Evolutionary conservation across 1,140 invertebrate genomes (phyloP).

Genomic region (Lordiphosa mommai): DNA sequence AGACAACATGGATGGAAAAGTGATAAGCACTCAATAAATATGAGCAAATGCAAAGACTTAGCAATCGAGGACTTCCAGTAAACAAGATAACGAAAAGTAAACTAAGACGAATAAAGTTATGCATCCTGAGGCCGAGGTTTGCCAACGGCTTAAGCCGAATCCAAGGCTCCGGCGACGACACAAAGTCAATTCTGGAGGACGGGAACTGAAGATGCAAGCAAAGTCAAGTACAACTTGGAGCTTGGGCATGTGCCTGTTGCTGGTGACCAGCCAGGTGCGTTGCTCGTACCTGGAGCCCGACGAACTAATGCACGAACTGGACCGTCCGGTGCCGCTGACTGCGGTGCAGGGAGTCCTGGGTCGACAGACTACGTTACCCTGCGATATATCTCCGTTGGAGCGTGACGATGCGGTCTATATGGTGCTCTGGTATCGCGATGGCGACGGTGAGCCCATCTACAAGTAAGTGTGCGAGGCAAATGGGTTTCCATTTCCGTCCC

Average conservation of each 20-base stretch:
- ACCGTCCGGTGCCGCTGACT: conserved; percentile 85
- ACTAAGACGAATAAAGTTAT: conserved; percentile 24
- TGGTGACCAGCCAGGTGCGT: conserved; percentile 15
- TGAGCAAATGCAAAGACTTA: conserved; percentile 43
- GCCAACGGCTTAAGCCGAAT: conserved; percentile 22
- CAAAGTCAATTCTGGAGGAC: neutral
- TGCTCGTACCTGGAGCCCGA: conserved; percentile 71
- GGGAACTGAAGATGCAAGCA: conserved; percentile 1
- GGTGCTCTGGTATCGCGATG: conserved; percentile 93
- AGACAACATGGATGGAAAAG: conserved; percentile 32
- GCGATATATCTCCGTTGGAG: conserved; percentile 89
- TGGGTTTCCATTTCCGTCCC: too few relatives aligned
- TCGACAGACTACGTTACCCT: conserved; percentile 88
- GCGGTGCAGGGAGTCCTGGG: conserved; percentile 89
- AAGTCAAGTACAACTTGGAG: conserved; percentile 8
- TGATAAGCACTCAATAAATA: conserved; percentile 45
- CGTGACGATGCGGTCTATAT: conserved; percentile 90
- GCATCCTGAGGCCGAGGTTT: conserved; percentile 51
- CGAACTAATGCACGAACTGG: conserved; percentile 79
- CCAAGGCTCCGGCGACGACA: neutral
- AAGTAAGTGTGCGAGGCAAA: conserved; percentile 82
- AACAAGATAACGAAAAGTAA: conserved; percentile 36
- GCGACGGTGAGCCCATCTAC: conserved; percentile 90
- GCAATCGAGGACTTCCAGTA: conserved; percentile 47
- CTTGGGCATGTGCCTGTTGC: conserved; percentile 29